phyloP scores from a whole-genome alignment of 2,888 invertebrate genomes.

The Macropis europaea region DNA sequence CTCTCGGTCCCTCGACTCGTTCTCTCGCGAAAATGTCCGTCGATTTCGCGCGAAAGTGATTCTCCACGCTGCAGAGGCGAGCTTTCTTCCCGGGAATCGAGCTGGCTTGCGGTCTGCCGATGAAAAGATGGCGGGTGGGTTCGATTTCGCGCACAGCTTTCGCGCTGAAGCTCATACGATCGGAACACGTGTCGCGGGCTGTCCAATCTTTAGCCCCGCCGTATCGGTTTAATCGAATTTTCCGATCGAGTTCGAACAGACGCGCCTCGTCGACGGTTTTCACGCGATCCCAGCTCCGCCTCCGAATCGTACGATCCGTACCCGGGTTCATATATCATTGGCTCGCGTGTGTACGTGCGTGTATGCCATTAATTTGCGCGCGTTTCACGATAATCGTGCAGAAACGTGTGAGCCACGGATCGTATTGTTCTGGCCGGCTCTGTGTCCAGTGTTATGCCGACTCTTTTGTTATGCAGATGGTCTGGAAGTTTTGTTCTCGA shows the following conservation, averaged over 20 bases:
- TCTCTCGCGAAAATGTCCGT: constrained; percentile 14
- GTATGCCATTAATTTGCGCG: constrained; percentile 47
- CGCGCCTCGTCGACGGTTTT: constrained; percentile 22
- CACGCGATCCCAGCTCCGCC: constrained; percentile 5
- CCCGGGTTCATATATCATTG: constrained; percentile 35
- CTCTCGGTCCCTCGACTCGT: constrained; percentile 6
- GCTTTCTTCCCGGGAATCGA: neutral
- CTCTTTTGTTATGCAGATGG: constrained; percentile 55
- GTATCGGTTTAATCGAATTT: neutral
- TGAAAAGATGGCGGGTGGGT: constrained; percentile 23
- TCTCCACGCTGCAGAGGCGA: neutral
- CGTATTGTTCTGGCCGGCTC: constrained; percentile 43
- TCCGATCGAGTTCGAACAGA: constrained; percentile 1
- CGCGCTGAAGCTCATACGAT: constrained; percentile 21
- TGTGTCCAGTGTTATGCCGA: constrained; percentile 35
- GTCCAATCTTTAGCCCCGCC: neutral
- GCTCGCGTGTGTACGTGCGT: neutral
- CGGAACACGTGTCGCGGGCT: constrained; percentile 22
- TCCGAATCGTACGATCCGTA: constrained; percentile 23
- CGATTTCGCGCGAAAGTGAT: constrained; percentile 21
- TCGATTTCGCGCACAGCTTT: neutral
- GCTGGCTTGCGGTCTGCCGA: neutral
- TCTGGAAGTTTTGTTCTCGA: constrained; percentile 49
- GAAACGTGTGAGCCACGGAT: constrained; percentile 33
- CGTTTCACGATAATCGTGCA: constrained; percentile 58